Conservation (phyloP, 2,888 invertebrate genomes). For the Ophion ellenae region DNA sequence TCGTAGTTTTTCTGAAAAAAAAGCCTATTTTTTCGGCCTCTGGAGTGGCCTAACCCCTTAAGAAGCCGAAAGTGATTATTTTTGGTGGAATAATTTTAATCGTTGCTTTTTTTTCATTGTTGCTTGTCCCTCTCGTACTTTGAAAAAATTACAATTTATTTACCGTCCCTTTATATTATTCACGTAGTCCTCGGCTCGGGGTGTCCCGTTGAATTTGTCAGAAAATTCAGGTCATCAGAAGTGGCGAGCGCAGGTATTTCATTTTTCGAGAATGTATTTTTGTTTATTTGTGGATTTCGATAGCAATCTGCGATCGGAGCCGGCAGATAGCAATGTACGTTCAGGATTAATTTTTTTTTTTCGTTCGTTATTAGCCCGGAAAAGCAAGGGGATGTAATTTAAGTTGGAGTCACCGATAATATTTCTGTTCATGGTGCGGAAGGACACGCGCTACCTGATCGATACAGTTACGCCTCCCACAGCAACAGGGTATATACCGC, state of each 20-base stretch:
- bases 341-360: background rate
- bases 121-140: background rate
- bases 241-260: background rate
- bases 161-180: background rate
- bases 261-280: background rate
- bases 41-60: background rate
- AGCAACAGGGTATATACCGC: conserved; percentile 78
- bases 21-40: no score
- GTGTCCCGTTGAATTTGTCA: background rate
- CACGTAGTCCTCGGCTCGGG: background rate
- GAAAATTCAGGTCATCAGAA: background rate
- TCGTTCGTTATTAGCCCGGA: background rate
- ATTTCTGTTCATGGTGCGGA: conserved; percentile 60
- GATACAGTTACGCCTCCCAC: conserved; percentile 80
- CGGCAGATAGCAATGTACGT: background rate
- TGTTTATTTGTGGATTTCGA: background rate
- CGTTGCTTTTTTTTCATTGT: background rate
- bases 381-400: conserved; percentile 4
- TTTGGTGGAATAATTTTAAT: background rate
- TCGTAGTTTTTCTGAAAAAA: no score
- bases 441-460: conserved; percentile 75
- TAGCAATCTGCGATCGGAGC: background rate
- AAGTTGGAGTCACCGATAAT: conserved; percentile 45
- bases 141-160: background rate
- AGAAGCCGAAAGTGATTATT: background rate